Evolutionary conservation across 2,888 invertebrate species (phyloP), one percentile per base, ranked within the genome.

Genomic region (Hyles lineata): DNA sequence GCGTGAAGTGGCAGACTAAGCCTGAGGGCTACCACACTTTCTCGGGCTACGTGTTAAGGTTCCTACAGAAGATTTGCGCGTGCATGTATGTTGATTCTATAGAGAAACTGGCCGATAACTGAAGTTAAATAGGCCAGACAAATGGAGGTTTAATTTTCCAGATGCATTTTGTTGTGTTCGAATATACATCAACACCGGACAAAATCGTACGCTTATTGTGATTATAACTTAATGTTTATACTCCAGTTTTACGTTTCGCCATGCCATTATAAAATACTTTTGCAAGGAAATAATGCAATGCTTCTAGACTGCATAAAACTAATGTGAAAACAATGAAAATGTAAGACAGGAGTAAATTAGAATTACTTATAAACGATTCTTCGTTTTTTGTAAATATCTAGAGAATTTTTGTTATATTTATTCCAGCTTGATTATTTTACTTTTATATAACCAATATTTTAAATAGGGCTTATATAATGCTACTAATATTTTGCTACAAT

Each of bases 1-100:
- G 96, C 81, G 96, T 97, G 21, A 96, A 95, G 83, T 96, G 96
- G 95, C 93, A 96, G 78, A 91, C 92, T 59, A 97, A 97, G 83
- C 96, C 96, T 0, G 86, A 90, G 72, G 84, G 87, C 61, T 96
- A 96, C 82, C 92, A 96, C 71, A 87, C 85, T 0, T 82, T 95
- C 71, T 95, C 96, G 0, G 90, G 90, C 43, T 90, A 88, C 72
- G 80, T 96, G 70, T 92, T 96, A 23, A 91, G 94, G 81, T 93
- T 95, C 81, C 91, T 96, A 75, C 96, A 96, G 83, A 95, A 95
- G 80, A 82, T 96, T 50, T 96, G 96, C 83, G 95, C 96, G 73
- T 96, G 96, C 63, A 95, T 96, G 78, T 96, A 96, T 75, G 95
- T 96, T 59, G 96, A 96, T 76, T 94, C 95, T 5, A 83, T 89